Evolutionary conservation across 2,888 invertebrate species (phyloP).

Genomic region (Cataglyphis altisquamis): DNA sequence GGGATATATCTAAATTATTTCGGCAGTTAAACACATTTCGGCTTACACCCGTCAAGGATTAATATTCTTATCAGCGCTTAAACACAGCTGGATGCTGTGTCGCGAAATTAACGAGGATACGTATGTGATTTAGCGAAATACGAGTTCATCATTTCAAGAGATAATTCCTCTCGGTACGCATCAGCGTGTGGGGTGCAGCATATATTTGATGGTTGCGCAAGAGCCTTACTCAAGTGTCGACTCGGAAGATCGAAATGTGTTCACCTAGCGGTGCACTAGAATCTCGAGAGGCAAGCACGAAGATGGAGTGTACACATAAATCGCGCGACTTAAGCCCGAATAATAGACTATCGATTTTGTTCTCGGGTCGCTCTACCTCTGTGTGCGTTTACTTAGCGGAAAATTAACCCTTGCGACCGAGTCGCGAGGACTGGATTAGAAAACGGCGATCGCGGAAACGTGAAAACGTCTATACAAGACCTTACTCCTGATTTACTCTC

Average conservation of each 20-base stretch:
- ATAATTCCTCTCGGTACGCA: slow-evolving; percentile 18
- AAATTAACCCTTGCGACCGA: slow-evolving; percentile 74
- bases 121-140: slow-evolving; percentile 20
- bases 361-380: slow-evolving; percentile 45
- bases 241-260: slow-evolving; percentile 51
- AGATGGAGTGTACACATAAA: slow-evolving; percentile 79
- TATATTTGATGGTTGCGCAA: slow-evolving; percentile 12
- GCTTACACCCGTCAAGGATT: neutral
- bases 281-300: slow-evolving; percentile 61
- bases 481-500: neutral
- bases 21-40: neutral
- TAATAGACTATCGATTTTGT: slow-evolving; percentile 83
- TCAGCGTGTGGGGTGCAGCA: neutral
- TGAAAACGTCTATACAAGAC: neutral
- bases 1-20: slow-evolving; percentile 23
- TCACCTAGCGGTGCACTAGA: slow-evolving; percentile 60
- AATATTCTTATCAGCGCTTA: slow-evolving; percentile 12
- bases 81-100: neutral
- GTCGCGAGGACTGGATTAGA: slow-evolving; percentile 12
- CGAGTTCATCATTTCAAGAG: slow-evolving; percentile 5
- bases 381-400: slow-evolving; percentile 77
- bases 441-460: slow-evolving; percentile 21
- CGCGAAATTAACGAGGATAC: neutral
- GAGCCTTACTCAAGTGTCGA: slow-evolving; percentile 44
- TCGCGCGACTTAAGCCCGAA: slow-evolving; percentile 80